phyloP scores from a whole-genome alignment of 2,888 invertebrate genomes.

The Steinernema carpocapsae region DNA sequence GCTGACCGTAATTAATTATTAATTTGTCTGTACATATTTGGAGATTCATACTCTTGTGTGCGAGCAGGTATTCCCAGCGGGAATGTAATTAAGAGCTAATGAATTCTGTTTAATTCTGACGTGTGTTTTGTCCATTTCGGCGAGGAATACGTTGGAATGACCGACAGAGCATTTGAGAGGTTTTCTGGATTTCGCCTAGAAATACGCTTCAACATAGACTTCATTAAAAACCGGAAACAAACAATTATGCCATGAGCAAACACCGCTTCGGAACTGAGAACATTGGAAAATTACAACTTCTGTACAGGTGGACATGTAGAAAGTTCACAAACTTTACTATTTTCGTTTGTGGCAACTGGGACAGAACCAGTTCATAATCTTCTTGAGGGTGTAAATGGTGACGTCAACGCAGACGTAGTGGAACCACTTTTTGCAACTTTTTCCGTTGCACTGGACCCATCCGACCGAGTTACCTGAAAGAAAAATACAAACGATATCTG shows the following conservation, averaged over 20 bases:
- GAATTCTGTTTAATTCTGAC: no score
- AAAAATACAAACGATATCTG: neutral
- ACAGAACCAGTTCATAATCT: neutral
- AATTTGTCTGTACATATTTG: slow-evolving; percentile 19
- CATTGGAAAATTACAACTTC: no score
- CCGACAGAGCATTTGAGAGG: no score
- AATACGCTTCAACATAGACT: no score
- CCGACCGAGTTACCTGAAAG: slow-evolving; percentile 82
- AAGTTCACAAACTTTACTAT: no score
- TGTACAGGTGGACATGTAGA: no score
- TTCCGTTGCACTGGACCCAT: slow-evolving; percentile 91
- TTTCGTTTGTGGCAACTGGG: neutral
- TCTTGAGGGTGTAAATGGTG: neutral
- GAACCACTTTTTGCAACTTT: slow-evolving; percentile 1
- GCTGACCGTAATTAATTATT: slow-evolving; percentile 22
- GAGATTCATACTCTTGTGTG: neutral
- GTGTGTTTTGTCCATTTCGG: no score
- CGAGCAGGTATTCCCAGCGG: slow-evolving; percentile 22
- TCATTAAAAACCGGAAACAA: no score
- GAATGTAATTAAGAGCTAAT: neutral
- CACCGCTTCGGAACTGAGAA: no score
- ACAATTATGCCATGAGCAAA: no score
- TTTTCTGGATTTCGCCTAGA: no score
- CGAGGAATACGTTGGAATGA: no score
- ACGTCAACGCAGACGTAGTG: slow-evolving; percentile 17